These are phyloP conservation scores for Hyles euphorbiae DNA, from an alignment of 1,140 invertebrate species.

Conservation along the genomic window DNA sequence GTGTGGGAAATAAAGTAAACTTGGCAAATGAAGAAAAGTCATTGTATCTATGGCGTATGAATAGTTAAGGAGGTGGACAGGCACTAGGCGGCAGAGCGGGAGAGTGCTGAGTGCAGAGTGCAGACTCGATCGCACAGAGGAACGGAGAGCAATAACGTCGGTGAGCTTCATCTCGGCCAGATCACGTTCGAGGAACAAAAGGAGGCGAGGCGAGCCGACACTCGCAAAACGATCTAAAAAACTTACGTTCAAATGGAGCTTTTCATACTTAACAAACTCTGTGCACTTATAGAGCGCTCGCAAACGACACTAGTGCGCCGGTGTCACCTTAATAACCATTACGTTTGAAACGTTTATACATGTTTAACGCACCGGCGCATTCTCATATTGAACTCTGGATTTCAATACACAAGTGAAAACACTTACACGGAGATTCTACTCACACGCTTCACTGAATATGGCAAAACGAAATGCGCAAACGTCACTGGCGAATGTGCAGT, in stretches of 20 bases:
- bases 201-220: conserved; percentile 53
- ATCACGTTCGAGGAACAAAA: conserved; percentile 69
- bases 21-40: too few species aligned
- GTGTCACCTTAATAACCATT: conserved; percentile 30
- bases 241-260: conserved; percentile 59
- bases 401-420: too few species aligned
- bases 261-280: conserved; percentile 66
- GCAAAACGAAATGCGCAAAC: conserved; percentile 35
- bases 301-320: conserved; percentile 31
- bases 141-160: conserved; percentile 56
- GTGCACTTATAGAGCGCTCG: conserved; percentile 39
- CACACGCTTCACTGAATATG: conserved; percentile 8
- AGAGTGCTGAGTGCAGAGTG: too few species aligned
- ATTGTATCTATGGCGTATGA: too few species aligned
- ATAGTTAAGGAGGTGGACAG: neutral
- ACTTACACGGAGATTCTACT: too few species aligned
- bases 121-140: conserved; percentile 46
- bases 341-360: conserved; percentile 22
- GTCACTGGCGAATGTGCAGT: conserved; percentile 47
- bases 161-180: conserved; percentile 62
- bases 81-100: too few species aligned
- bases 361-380: conserved; percentile 26
- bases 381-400: conserved; percentile 13
- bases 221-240: conserved; percentile 53
- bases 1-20: too few species aligned